These are phyloP conservation scores for Phymanthus crucifer DNA, from an alignment of 92 coral and sea anemone genomes.

Conservation along the genomic window DNA sequence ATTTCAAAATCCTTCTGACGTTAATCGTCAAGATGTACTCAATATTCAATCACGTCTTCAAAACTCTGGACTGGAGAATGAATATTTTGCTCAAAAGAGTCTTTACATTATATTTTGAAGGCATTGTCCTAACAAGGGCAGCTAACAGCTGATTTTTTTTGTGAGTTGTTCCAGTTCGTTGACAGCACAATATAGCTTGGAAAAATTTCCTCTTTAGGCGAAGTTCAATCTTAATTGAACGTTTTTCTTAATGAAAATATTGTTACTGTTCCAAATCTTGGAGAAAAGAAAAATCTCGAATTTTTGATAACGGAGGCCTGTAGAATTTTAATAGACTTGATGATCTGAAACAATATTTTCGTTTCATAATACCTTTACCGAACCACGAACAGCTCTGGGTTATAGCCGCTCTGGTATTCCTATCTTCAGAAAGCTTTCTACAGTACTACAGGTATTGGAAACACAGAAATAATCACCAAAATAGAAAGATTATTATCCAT, in stretches of 20 bases:
- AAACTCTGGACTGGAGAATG: background rate
- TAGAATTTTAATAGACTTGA: conserved; percentile 1
- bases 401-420: conserved; percentile 49
- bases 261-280: too few species aligned
- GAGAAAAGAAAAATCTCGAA: too few species aligned
- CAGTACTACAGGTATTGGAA: conserved; percentile 40
- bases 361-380: conserved; percentile 1
- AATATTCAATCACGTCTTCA: background rate
- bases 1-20: background rate
- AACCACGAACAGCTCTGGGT: conserved; percentile 43
- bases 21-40: background rate
- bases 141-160: conserved; percentile 4
- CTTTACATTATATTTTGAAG: background rate
- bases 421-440: conserved; percentile 48
- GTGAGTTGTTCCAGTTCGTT: background rate
- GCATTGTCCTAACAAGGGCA: background rate
- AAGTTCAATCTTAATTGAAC: background rate
- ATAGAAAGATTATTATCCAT: background rate
- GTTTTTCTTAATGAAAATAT: background rate
- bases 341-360: conserved; percentile 23
- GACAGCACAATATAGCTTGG: background rate
- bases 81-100: background rate
- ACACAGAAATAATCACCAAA: background rate
- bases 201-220: background rate
- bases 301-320: background rate